Evolutionary conservation across 2,888 invertebrate genomes (phyloP), one percentile per base, ranked within the genome.

Genomic region (Metalampra italica): DNA sequence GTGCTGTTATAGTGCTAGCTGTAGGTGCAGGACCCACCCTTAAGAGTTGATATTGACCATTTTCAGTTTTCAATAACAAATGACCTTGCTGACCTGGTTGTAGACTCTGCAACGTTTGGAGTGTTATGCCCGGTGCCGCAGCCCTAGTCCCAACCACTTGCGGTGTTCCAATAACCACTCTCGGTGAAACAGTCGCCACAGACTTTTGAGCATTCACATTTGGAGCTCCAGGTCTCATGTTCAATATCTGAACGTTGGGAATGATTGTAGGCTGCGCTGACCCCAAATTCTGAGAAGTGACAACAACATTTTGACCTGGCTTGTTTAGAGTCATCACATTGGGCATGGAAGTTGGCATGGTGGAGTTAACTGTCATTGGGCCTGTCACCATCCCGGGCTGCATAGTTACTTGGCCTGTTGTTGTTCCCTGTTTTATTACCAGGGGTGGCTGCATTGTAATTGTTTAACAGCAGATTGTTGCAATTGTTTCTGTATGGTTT

Each of bases 1-100:
- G 90, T 76, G 91, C 90, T 71, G 92, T 90, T 65, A 92, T 90
- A 53, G 79, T 72, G 70, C 67, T 73, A 63, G 92, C 90, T 52
- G 92, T 83, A 51, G 95, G 93, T 57, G 96, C 94, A 63, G 96
- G 95, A 60, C 96, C 96, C 68, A 97, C 95, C 81, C 97, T 93
- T 76, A 98, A 91, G 81, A 98, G 91, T 87, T 98, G 97, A 88
- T 95, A 96, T 85, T 97, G 97, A 75, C 98, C 98, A 91, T 96
- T 97, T 91, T 98, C 98, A 76, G 98, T 98, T 92, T 97, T 98
- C 82, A 98, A 92, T 78, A 98, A 92, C 82, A 98, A 92, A 85
- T 92, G 92, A 81, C 97, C 96, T 85, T 95, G 96, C 82, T 96
- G 95, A 78, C 96, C 95, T 63, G 95, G 94, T 90, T 95, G 96